Base-by-base conservation (phyloP, 53 echinoderm and acorn worm genomes). In the Glandiceps talaboti region DNA sequence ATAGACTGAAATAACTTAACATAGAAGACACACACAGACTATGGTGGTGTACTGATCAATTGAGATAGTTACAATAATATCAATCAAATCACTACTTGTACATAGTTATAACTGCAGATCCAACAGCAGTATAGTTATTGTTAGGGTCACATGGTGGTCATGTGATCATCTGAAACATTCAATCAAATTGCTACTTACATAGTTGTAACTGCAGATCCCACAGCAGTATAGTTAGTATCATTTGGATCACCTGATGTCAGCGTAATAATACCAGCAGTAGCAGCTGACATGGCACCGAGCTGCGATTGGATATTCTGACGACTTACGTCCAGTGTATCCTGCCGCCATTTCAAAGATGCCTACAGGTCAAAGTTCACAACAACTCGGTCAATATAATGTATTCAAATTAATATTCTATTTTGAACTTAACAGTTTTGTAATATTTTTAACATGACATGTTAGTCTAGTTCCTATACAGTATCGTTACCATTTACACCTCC, bases 231-330 rank as follows among this genome's bases (percentile, higher is more conserved):
- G 85, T 94, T 91, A 10, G 88, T 94, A 32, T 92, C 92, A 25
- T 90, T 86, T 0, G 85, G 82, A 26, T 82, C 77, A 25, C 86
- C 92, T 0, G 90, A 86, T 0, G 92, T 92, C 76, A 88, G 90
- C 72, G 88, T 94, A 83, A 94, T 86, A 85, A 94, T 92, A 31
- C 92, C 94, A 28, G 94, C 94, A 0, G 94, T 94, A 20, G 94
- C 94, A 25, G 94, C 94, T 29, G 94, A 89, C 94, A 94, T 92
- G 28, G 94, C 94, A 74, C 94, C 89, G 85, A 94, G 88, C 85
- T 94, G 94, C 0, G 94, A 94, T 77, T 94, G 88, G 76, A 94
- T 88, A 84, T 90, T 83, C 81, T 92, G 90, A 80, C 86, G 89
- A 82, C 90, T 92, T 45, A 92, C 90, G 29, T 94, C 94, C 77